Evolutionary conservation across 2,888 invertebrate genomes (phyloP), one percentile per base, ranked within the genome.

Genomic region (Dolichomitus sp.): DNA sequence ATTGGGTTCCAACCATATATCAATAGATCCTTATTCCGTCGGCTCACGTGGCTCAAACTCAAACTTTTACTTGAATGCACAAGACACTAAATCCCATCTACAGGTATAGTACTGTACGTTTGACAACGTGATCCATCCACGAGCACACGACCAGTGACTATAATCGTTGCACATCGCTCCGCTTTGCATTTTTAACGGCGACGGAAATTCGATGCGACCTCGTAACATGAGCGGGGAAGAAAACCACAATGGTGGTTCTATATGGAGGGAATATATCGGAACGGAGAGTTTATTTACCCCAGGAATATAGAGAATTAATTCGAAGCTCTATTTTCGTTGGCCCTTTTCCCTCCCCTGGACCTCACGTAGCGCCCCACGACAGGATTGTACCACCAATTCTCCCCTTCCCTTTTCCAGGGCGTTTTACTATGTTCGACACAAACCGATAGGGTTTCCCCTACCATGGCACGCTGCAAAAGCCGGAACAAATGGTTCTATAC

Each of bases 401-500:
- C 30, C 30, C 4, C 37, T 9, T 7, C 37, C 37, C 37, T 37
- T 37, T 37, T 9, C 37, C 37, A 37, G 11, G 4, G 9, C 61
- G 11, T 61, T 37, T 7, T 11, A 11, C 61, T 12, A 19, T 17
- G 37, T 40, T 61, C 37, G 11, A 40, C 33, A 37, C 61, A 61
- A 61, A 37, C 37, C 61, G 40, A 61, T 61, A 37, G 37, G 17
- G 37, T 17, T 61, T 37, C 33, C 37, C 7, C 19, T 2, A 4
- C 19, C 14, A 17, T 40, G 0, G 9, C 37, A 37, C 12, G 37
- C 54, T n/a, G 48, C 42, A 61, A 74, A 74, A 69, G 57, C 70
- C 80, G 75, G 75, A 80, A 76, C 80, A 76, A 80, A 80, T 80
- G 80, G 57, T 54, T 57, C 75, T 40, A 61, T 54, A 61, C 33